Base-by-base conservation (phyloP, 2,113 vertebrate genomes). In the Catharus fuscescens region DNA sequence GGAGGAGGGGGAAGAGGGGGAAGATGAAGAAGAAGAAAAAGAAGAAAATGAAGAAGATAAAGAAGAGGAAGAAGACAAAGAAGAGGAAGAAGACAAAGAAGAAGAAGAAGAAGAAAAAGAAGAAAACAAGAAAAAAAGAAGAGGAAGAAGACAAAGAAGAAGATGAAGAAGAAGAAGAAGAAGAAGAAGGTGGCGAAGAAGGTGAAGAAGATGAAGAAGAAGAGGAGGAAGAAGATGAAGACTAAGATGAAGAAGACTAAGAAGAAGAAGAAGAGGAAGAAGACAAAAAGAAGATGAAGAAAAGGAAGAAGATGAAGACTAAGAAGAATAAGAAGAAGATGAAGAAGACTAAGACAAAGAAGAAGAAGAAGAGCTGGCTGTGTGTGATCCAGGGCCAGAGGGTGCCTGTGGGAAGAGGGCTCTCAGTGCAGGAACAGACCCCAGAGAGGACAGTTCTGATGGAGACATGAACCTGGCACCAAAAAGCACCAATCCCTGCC, bases 301-400 rank as follows among this genome's bases (percentile, higher is more conserved):
- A 48, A 12, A 21, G 6, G 45, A 21, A 47, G 20, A 47, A 12
- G 10, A 48, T 12, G 47, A 5, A 48, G 23, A 47, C 11, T 20
- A 11, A 47, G 45, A 47, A 12, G 9, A 47, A 47, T 4, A 12
- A 47, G 45, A 47, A 10, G 25, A 20, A 21, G 12, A 32, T 44
- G 31, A 14, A 45, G 45, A 47, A 47, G 23, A 47, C 11, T 20
- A 11, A 47, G 45, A 47, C 34, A 36, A 36, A 36, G 10, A 47
- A 38, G 31, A 11, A 26, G 38, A 10, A 42, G 8, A n/a, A 40
- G 28, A 76, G 29, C 52, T 36, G 80, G 28, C 31, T 1, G 0
- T 0, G n/a, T 1, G 0, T 0, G 12, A 26, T 52, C 21, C 6
- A 4, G 24, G 16, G 29, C 53, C 36, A 32, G 17, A 4, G 25